A percentile compares a stretch with the other conserved stretches of the same genome.
phyloP scores from a whole-genome alignment of 2,797 vertebrate genomes.

The Ammospiza maritima region DNA sequence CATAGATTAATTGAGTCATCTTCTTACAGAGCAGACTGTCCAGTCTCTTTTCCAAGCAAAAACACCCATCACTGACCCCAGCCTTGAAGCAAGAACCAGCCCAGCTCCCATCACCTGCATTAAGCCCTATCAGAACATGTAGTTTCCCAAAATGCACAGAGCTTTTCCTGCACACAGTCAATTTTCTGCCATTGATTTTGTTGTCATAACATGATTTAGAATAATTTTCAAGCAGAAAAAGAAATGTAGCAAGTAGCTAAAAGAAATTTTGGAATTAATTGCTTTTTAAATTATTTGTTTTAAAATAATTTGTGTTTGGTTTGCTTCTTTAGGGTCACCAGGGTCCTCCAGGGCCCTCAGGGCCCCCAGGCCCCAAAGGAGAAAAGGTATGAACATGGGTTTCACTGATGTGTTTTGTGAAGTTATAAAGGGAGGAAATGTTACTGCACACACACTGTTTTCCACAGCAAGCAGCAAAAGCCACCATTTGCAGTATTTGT shows the following conservation, averaged over 20 bases:
- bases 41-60: neutral
- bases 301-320: neutral
- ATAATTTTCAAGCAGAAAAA: neutral
- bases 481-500: neutral
- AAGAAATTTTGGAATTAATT: neutral
- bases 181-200: neutral
- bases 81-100: neutral
- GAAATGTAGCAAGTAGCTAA: neutral
- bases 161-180: neutral
- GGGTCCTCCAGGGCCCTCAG: conserved; percentile 86
- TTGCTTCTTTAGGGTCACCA: conserved; percentile 84
- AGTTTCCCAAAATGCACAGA: neutral
- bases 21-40: neutral
- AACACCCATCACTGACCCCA: neutral
- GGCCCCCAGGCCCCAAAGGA: conserved; percentile 91
- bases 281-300: conserved; percentile 14
- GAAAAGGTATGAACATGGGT: conserved; percentile 86
- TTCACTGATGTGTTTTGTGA: neutral
- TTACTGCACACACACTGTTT: neutral
- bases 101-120: neutral
- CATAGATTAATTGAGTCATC: neutral
- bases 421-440: neutral
- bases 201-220: neutral
- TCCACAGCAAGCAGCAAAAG: neutral
- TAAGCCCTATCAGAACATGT: neutral